Evolutionary conservation across 23 tunicate species (phyloP), one percentile per base, ranked within the genome.

Genomic region (Halocynthia roretzi): DNA sequence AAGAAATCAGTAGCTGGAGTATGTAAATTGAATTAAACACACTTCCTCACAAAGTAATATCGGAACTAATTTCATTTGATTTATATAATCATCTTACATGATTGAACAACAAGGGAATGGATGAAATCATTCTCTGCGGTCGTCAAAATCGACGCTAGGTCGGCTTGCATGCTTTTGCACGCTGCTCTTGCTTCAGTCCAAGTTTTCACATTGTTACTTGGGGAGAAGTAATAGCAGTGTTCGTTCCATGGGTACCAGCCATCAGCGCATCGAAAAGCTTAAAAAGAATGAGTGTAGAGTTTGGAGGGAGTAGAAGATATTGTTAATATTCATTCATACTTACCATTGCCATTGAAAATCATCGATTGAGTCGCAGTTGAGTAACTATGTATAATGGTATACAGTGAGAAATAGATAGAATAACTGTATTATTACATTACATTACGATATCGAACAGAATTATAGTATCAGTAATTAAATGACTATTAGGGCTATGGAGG

Each of bases 101-200:
- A 86, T 61, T 82, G 83, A 54, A 61, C 64, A 21, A 83, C 62
- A 0, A 54, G 53, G 20, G 67, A 56, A 21, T 77, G 83, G 2
- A 82, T 31, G 61, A 92, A 92, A 61, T 82, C 86, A 21, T 86
- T 92, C 55, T 92, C 98, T 21, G 83, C 98, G 19, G 48, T 8
- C 18, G 83, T 70, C 49, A 40, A 75, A 53, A 92, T 82, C 10
- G 98, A 86, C 5, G 73, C 85, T 5, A 92, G 84, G 68, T 86
- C 86, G 8, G 76, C 98, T 10, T 92, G 92, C 87, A 82, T 82
- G 57, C 67, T 17, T 7, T 67, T 17, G 70, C 98, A 92, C 6
- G 76, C 92, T 4, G 83, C 85, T 77, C 83, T 61, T 4, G 98
- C 93, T 52, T 92, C 92, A 4, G 90, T 85, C 98, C 98, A 92